Base-by-base conservation (phyloP, 2,888 invertebrate genomes). In the Lepidonotus clava region DNA sequence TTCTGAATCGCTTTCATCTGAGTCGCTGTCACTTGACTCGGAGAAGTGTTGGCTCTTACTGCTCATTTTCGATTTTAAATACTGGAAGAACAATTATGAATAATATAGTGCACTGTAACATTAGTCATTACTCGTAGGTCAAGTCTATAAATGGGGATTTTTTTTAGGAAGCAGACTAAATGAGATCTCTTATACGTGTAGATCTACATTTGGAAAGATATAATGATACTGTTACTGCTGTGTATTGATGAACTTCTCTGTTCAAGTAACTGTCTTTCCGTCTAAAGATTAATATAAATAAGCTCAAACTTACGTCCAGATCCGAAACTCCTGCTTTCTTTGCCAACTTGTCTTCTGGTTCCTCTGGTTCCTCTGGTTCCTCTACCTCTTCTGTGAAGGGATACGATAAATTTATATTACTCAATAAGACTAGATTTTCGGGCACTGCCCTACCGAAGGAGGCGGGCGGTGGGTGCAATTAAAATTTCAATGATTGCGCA, bases 251-350 rank as follows among this genome's bases (percentile, higher is more conserved):
- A n/a, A n/a, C n/a, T n/a, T n/a, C n/a, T n/a, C n/a, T n/a, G n/a
- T n/a, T n/a, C n/a, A n/a, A n/a, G n/a, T n/a, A n/a, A n/a, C n/a
- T n/a, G n/a, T n/a, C n/a, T n/a, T n/a, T n/a, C n/a, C n/a, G n/a
- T n/a, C n/a, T n/a, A n/a, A n/a, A n/a, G n/a, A n/a, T n/a, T n/a
- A 11, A 36, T 56, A 61, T 88, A 84, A 83, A 40, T 51, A 85
- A 87, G 86, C 84, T 88, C 89, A 87, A 88, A 83, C 83, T 90
- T 94, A 96, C 96, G 94, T 97, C 97, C 90, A 96, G 94, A 95
- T 97, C 97, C 92, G 97, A 97, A 80, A 97, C 96, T 90, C 38
- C 51, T 2, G 66, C 5, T 32, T 83, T 83, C n/a, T n/a, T 83
- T 11, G 83, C 83, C 32, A 34, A 18, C 34, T 83, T 56, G 56